These are phyloP conservation scores for Campylomormyrus numenius DNA, from an alignment of 2,113 vertebrate species.

Conservation along the genomic window DNA sequence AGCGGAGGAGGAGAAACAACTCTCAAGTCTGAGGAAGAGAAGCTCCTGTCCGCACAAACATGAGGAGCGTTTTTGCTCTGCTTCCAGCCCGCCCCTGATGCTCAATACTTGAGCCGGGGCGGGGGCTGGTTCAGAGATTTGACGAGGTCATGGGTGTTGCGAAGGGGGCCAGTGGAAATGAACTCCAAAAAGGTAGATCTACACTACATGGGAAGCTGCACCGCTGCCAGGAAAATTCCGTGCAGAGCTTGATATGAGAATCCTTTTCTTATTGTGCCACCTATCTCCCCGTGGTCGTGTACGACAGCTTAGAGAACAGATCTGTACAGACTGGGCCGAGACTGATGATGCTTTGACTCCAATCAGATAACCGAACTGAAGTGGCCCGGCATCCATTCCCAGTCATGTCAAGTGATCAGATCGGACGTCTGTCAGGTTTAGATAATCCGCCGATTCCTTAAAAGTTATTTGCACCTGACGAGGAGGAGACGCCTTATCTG, in stretches of 20 bases:
- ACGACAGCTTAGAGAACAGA: slow-evolving; percentile 28
- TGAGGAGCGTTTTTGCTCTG: background rate
- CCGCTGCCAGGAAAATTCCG: background rate
- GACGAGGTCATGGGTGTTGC: background rate
- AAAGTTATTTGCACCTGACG: slow-evolving; percentile 34
- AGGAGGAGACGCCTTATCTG: slow-evolving; percentile 37
- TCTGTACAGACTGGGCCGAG: slow-evolving; percentile 40
- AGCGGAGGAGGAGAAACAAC: background rate
- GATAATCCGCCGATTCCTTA: slow-evolving; percentile 27
- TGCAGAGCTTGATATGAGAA: slow-evolving; percentile 36
- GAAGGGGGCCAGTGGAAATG: background rate
- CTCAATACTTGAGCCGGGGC: no score
- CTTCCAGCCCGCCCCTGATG: background rate
- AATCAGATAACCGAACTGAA: slow-evolving; percentile 46
- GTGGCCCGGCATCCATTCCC: slow-evolving; percentile 34
- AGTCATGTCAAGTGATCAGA: slow-evolving; percentile 55
- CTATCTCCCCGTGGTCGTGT: slow-evolving; percentile 34
- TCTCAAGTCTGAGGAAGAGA: background rate
- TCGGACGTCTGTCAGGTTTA: slow-evolving; percentile 41
- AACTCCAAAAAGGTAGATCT: background rate
- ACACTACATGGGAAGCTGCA: slow-evolving; percentile 2
- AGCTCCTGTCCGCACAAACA: background rate
- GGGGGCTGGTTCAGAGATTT: background rate
- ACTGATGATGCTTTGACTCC: slow-evolving; percentile 38
- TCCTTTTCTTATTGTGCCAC: slow-evolving; percentile 27